Evolutionary conservation across 2,113 vertebrate genomes (phyloP), one percentile per base, ranked within the genome.

Genomic region (Cacatua alba): DNA sequence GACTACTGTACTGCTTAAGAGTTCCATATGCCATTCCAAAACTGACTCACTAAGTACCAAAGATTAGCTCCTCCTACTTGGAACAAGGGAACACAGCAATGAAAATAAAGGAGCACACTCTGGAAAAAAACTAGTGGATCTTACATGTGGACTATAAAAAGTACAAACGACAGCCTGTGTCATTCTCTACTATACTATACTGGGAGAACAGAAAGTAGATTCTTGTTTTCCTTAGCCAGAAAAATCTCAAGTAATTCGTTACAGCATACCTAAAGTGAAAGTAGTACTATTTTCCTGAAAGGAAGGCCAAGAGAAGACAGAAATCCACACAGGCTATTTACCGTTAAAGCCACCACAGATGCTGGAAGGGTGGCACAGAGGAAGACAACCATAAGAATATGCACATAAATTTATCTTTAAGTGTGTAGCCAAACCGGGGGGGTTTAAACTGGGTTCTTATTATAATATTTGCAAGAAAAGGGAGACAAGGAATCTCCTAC

Each of bases 271-370:
- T 82, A 41, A 85, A 87, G 37, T 46, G 31, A 79, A 93, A 63
- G 26, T 7, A 70, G 8, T 28, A 52, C 44, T 62, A 24, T 87
- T 70, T 48, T 43, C 11, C 51, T 49, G 21, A 31, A 78, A 75
- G 31, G 33, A 74, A 82, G 31, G 57, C 18, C 51, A 79, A 82
- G 44, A 67, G n/a, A 87, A 87, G 33, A 11, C 31, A 92, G 41
- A 83, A 80, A 81, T 46, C 26, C 44, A 89, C 26, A 67, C 12
- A 52, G 55, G 8, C 15, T 65, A 65, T 81, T 71, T 78, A 77
- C 16, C 3, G 9, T 33, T 70, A 86, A 89, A 67, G 31, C 14
- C 51, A 37, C n/a, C 9, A 33, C 0, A 0, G 1, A 4, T 44
- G 37, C 49, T 35, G 33, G 44, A 23, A 91, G 5, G 6, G 46